Conservation (phyloP, 2,797 vertebrate species). For the Micrastur ruficollis region DNA sequence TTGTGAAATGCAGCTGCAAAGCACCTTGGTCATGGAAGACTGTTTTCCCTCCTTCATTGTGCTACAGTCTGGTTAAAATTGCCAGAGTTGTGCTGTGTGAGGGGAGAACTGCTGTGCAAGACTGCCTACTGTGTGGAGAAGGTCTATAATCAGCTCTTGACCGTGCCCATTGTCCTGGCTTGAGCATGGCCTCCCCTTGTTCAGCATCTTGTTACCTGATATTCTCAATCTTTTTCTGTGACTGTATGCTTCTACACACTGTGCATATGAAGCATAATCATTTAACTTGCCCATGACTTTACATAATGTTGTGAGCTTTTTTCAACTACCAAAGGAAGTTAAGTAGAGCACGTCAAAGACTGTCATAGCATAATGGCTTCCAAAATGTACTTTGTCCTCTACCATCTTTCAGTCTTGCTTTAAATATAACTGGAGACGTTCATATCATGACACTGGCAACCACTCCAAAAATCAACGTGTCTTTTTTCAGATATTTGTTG, state of each 20-base stretch:
- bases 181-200: neutral
- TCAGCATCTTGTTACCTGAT: neutral
- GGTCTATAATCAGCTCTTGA: neutral
- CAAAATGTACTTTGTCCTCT: neutral
- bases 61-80: neutral
- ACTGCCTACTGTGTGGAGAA: neutral
- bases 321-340: neutral
- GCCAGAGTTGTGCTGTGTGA: neutral
- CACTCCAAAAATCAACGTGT: neutral
- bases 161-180: fast-evolving
- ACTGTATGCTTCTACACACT: neutral
- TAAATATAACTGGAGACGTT: neutral
- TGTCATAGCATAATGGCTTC: neutral
- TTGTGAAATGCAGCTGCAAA: neutral
- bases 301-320: neutral
- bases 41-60: neutral
- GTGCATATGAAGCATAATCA: neutral
- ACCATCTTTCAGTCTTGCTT: neutral
- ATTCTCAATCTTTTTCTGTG: neutral
- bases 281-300: neutral
- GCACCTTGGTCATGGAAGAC: neutral
- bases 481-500: neutral
- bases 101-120: neutral
- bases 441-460: neutral
- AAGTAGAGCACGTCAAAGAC: neutral